Evolutionary conservation across 2,888 invertebrate species (phyloP).

Genomic region (Lysandra bellargus): DNA sequence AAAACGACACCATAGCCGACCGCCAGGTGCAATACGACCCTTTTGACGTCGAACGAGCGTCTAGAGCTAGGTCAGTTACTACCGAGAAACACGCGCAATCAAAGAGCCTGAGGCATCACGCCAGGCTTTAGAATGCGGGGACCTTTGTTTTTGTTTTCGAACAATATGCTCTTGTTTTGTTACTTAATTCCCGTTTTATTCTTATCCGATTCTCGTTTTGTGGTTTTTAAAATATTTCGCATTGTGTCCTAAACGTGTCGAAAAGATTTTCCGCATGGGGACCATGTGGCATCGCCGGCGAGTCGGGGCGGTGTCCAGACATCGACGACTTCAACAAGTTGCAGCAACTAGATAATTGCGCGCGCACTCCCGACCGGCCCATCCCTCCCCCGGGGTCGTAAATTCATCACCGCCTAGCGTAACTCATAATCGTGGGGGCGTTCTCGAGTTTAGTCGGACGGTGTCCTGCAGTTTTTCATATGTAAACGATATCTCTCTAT

Average conservation of each 20-base stretch:
- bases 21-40: slow-evolving; percentile 69
- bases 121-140: neutral
- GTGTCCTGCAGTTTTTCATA: neutral
- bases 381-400: slow-evolving; percentile 38
- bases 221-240: neutral
- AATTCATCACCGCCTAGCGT: neutral
- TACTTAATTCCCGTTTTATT: neutral
- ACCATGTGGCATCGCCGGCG: slow-evolving; percentile 12
- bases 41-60: slow-evolving; percentile 54
- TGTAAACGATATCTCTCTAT: slow-evolving; percentile 16
- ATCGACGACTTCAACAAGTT: slow-evolving; percentile 51
- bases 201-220: neutral
- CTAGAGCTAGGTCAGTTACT: slow-evolving; percentile 73
- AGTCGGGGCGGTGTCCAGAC: neutral
- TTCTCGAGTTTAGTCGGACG: neutral
- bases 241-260: neutral
- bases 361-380: slow-evolving; percentile 48
- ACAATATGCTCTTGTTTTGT: neutral
- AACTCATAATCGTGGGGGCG: neutral
- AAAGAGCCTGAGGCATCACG: slow-evolving; percentile 49
- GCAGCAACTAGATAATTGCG: slow-evolving; percentile 46
- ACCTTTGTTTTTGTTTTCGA: neutral
- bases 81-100: slow-evolving; percentile 48
- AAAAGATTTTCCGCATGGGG: neutral
- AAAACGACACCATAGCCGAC: slow-evolving; percentile 51